Base-by-base conservation (phyloP, 2,113 vertebrate species). In the Seriola rivoliana region DNA sequence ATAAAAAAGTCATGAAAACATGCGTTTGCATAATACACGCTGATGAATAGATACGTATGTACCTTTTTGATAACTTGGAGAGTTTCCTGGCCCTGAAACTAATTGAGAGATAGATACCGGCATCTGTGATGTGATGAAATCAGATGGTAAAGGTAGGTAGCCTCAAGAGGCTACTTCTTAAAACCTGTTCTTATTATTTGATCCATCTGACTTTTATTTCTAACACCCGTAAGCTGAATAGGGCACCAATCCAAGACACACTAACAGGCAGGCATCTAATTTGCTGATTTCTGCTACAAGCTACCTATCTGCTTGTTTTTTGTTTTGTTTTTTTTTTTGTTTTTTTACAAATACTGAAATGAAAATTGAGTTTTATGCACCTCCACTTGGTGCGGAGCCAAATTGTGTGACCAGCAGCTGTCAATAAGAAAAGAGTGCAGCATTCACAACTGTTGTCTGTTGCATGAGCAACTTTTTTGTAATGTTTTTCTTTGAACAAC, bases 201-300 rank as follows among this genome's bases (percentile, higher is more conserved):
- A 75, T 83, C 19, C 2, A 3, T 54, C 23, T 54, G 11, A 68
- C n/a, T 67, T 75, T 64, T 65, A 13, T 23, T 21, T 63, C 3
- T 14, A 68, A 70, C 23, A 11, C 54, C 66, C 29, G 38, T 52
- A 46, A 67, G 16, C 21, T 29, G 25, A 72, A 55, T 4, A 50
- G 34, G 72, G 70, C 34, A 4, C 11, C 0, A 0, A 38, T 59
- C 57, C 23, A 59, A 67, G 64, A 50, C 58, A 44, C 46, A 62
- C 55, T 81, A 76, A 81, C 34, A 48, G 81, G 63, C 84, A 78
- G 67, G 67, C 78, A 75, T 82, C 75, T 79, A 62, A 63, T 78
- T 40, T 58, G 8, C 19, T 52, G 58, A 83, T 29, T 68, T 74
- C 29, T 29, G 29, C 29, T 2, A 29, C 29, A 85, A 83, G 77